Conservation (phyloP, 2,888 invertebrate genomes). For the Erebia ligea region DNA sequence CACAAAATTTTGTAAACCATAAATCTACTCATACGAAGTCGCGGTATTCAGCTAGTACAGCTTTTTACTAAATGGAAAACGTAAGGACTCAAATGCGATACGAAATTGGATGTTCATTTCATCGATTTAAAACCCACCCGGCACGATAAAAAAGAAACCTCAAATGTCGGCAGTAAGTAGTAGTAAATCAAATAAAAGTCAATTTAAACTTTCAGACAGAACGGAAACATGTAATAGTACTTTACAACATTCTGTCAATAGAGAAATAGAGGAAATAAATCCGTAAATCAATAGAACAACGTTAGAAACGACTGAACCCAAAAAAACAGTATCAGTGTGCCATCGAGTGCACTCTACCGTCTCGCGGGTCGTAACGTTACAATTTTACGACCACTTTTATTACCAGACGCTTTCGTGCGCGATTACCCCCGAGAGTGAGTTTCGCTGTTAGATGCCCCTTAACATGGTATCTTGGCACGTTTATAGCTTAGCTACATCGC, state of each 20-base stretch:
- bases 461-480: slow-evolving; percentile 59
- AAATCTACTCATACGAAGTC: too few relatives aligned
- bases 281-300: slow-evolving; percentile 67
- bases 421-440: slow-evolving; percentile 83
- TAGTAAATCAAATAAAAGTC: slow-evolving; percentile 30
- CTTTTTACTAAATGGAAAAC: too few relatives aligned
- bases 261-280: slow-evolving; percentile 55
- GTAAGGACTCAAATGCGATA: too few relatives aligned
- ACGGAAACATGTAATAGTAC: slow-evolving; percentile 40
- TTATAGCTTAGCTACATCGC: slow-evolving; percentile 48
- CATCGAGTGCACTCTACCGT: slow-evolving; percentile 76
- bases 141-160: not conserved
- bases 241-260: slow-evolving; percentile 55
- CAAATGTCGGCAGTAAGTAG: not conserved
- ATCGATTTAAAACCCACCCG: not conserved
- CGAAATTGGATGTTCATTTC: not conserved
- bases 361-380: slow-evolving; percentile 80
- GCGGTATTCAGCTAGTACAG: too few relatives aligned
- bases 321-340: slow-evolving; percentile 76
- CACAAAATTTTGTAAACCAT: too few relatives aligned
- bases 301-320: slow-evolving; percentile 57
- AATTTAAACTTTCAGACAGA: slow-evolving; percentile 30
- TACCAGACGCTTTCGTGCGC: slow-evolving; percentile 83
- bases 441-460: slow-evolving; percentile 78
- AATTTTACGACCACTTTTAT: slow-evolving; percentile 82